Evolutionary conservation across 1,140 invertebrate genomes (phyloP).

Genomic region (Schlechtendalia chinensis): DNA sequence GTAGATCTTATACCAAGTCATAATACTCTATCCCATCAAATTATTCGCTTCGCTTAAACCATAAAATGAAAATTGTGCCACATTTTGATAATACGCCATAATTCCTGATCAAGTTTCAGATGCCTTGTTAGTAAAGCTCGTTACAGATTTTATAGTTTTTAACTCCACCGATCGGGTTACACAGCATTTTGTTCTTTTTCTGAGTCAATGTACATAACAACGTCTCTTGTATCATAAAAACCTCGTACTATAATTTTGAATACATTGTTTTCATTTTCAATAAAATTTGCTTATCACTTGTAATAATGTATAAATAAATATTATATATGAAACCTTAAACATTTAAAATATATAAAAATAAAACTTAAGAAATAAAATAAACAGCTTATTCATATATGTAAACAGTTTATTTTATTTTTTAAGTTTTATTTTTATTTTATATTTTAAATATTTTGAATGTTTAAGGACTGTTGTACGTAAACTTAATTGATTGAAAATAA

Average conservation of each 20-base stretch:
- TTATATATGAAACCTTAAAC: too few species aligned
- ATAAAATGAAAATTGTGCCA: conserved; percentile 23
- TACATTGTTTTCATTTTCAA: background rate
- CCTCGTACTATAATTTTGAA: conserved; percentile 1
- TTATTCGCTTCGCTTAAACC: conserved; percentile 6
- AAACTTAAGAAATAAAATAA: too few species aligned
- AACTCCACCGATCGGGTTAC: conserved; percentile 10
- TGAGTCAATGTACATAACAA: background rate
- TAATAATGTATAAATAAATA: too few species aligned
- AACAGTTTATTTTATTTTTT: too few species aligned
- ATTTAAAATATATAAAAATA: too few species aligned
- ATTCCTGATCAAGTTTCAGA: conserved; percentile 32
- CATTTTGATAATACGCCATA: background rate
- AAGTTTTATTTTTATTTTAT: too few species aligned
- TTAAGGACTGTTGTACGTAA: too few species aligned
- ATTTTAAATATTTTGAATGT: too few species aligned
- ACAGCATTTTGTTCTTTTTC: background rate
- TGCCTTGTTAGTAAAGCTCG: conserved; percentile 21
- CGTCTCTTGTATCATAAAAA: background rate
- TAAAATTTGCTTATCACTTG: too few species aligned
- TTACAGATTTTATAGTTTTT: conserved; percentile 20
- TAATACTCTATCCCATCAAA: conserved; percentile 1
- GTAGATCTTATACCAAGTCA: background rate
- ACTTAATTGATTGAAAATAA: too few species aligned
- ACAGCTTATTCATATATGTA: too few species aligned